phyloP scores from a whole-genome alignment of 2,888 invertebrate species.

The Acronicta leporina region DNA sequence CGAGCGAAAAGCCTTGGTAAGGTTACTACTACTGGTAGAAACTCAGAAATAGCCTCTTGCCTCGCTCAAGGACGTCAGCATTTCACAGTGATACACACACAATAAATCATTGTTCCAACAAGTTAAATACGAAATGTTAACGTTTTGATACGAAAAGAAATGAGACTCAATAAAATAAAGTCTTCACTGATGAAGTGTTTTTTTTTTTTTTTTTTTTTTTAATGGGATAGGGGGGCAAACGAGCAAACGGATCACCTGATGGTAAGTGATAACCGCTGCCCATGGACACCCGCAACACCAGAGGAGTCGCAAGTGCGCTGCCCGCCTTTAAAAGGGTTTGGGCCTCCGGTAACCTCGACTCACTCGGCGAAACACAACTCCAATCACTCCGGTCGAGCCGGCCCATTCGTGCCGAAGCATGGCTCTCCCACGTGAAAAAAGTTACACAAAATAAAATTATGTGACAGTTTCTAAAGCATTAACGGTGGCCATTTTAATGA shows the following conservation, averaged over 20 bases:
- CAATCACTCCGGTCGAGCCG: too few species aligned
- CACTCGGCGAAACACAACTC: too few species aligned
- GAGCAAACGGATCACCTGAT: too few species aligned
- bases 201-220: too few species aligned
- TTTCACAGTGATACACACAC: constrained; percentile 38
- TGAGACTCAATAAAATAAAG: constrained; percentile 43
- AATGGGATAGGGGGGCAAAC: too few species aligned
- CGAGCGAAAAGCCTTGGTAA: constrained; percentile 25
- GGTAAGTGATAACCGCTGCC: too few species aligned
- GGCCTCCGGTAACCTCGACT: too few species aligned
- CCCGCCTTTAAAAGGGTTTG: too few species aligned
- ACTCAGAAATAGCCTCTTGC: constrained; percentile 44
- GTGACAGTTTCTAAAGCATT: constrained; percentile 18
- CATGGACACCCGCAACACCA: too few species aligned
- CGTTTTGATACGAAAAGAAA: constrained; percentile 42
- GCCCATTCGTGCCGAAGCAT: too few species aligned
- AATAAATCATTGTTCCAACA: constrained; percentile 42
- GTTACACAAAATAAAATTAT: constrained; percentile 39
- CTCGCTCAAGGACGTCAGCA: constrained; percentile 45
- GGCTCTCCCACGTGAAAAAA: too few species aligned
- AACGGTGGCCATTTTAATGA: constrained; percentile 18
- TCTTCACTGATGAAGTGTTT: constrained; percentile 32
- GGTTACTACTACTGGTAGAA: constrained; percentile 17
- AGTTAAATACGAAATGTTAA: constrained; percentile 36
- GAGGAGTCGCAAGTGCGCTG: too few species aligned